Conservation (phyloP, 2,888 invertebrate species). For the Hoplodrina ambigua region DNA sequence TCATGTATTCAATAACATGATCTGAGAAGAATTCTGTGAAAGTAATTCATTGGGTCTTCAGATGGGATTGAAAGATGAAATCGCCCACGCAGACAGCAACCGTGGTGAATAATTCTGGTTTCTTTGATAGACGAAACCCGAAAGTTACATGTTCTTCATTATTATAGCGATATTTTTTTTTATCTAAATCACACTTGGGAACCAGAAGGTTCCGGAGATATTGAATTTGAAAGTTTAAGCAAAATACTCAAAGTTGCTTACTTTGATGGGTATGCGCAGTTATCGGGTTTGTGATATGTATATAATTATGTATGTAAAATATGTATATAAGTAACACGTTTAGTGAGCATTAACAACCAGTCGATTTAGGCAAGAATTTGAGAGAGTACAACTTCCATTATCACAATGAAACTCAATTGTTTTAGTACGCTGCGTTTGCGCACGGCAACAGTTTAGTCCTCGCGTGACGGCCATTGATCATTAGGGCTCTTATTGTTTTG, state of each 20-base stretch:
- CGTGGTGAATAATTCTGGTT: no score
- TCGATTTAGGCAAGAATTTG: conserved; percentile 10
- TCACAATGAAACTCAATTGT: conserved; percentile 65
- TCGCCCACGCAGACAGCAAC: not conserved
- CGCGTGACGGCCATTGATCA: conserved; percentile 56
- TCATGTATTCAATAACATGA: not conserved
- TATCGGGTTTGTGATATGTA: no score
- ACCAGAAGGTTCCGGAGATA: no score
- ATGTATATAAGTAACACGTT: no score
- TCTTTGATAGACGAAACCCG: no score
- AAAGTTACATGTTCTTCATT: no score
- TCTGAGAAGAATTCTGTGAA: not conserved
- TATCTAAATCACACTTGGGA: no score
- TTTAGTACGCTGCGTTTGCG: conserved; percentile 59
- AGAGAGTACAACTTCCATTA: conserved; percentile 45
- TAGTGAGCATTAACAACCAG: not conserved
- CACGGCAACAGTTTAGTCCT: conserved; percentile 37
- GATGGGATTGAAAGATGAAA: not conserved
- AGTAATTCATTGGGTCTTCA: not conserved
- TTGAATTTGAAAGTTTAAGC: no score
- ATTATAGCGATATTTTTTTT: no score
- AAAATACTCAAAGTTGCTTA: no score
- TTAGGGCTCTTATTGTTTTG: conserved; percentile 17
- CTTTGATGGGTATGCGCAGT: no score
- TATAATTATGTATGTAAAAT: no score